phyloP scores from a whole-genome alignment of 1,140 invertebrate species.

The Cydia amplana region DNA sequence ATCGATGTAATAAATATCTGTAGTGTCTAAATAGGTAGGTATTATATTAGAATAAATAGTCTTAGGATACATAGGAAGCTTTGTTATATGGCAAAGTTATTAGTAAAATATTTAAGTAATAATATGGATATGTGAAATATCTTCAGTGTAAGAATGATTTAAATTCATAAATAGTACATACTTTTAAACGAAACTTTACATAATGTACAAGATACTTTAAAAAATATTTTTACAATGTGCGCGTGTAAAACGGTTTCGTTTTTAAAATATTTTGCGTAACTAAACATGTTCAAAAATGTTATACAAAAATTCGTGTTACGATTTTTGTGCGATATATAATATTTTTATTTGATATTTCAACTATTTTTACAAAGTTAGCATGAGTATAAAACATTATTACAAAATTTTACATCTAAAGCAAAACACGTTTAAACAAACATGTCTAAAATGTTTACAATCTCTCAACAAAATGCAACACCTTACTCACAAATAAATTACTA shows the following conservation, averaged over 20 bases:
- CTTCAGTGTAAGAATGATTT: constrained; percentile 11
- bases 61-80: constrained; percentile 30
- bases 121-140: constrained; percentile 23
- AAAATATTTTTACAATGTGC: constrained; percentile 29
- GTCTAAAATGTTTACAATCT: constrained; percentile 58
- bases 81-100: constrained; percentile 30
- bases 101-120: constrained; percentile 13
- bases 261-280: neutral
- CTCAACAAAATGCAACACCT: constrained; percentile 70
- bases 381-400: constrained; percentile 39
- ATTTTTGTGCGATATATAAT: constrained; percentile 13
- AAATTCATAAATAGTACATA: constrained; percentile 29
- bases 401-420: constrained; percentile 59
- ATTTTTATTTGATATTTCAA: constrained; percentile 35
- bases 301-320: constrained; percentile 9
- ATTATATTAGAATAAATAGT: constrained; percentile 30
- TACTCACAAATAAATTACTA: constrained; percentile 72
- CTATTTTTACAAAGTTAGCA: constrained; percentile 38
- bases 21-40: constrained; percentile 19
- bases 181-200: constrained; percentile 52
- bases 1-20: constrained; percentile 22
- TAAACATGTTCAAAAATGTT: constrained; percentile 24
- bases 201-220: constrained; percentile 52
- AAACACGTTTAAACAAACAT: constrained; percentile 48
- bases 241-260: neutral